A percentile compares a stretch with the other conserved stretches of the same genome.
These are phyloP conservation scores for Numida meleagris DNA, from an alignment of 2,113 vertebrate genomes.

Conservation along the genomic window DNA sequence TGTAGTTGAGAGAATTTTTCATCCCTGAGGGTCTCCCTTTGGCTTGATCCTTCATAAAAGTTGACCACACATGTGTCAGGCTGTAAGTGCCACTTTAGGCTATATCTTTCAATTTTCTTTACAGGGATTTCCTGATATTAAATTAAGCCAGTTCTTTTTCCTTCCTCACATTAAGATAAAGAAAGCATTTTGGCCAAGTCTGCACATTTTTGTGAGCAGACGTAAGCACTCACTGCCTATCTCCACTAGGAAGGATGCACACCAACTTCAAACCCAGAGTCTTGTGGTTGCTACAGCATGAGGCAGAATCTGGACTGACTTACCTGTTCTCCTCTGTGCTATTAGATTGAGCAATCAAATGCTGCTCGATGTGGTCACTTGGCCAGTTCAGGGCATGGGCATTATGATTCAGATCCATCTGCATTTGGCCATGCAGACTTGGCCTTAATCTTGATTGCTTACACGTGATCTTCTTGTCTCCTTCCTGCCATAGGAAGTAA, in stretches of 20 bases:
- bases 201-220: neutral
- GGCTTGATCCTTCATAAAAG: conserved; percentile 56
- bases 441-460: neutral
- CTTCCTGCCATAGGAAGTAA: neutral
- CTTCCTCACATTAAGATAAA: neutral
- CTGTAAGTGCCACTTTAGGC: conserved; percentile 35
- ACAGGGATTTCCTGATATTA: conserved; percentile 23
- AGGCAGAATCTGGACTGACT: neutral
- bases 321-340: neutral
- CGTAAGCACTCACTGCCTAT: neutral
- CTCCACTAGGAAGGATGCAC: neutral
- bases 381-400: accelerated
- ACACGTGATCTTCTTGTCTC: neutral
- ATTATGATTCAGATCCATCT: neutral
- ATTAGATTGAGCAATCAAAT: neutral
- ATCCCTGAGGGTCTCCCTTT: conserved; percentile 32
- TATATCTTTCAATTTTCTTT: conserved; percentile 55
- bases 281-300: neutral
- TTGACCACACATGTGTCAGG: conserved; percentile 15
- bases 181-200: neutral
- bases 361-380: neutral
- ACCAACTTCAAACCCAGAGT: neutral
- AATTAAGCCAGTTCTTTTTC: neutral
- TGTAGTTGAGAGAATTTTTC: conserved; percentile 30
- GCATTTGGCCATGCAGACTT: neutral